Evolutionary conservation across 2,113 vertebrate species (phyloP), one percentile per base, ranked within the genome.

Genomic region (Gavia stellata): DNA sequence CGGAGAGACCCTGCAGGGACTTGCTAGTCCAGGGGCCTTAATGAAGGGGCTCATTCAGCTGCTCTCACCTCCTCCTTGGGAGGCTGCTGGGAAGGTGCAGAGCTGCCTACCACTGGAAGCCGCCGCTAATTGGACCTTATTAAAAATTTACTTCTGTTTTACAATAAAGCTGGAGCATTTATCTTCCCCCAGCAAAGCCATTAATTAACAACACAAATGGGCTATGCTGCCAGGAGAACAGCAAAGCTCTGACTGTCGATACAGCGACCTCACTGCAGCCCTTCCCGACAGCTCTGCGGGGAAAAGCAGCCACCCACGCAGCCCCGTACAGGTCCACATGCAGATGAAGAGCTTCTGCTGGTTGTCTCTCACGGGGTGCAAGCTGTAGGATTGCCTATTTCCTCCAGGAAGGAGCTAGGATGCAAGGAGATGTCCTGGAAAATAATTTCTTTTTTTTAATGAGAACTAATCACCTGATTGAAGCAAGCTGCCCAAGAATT

Each of bases 111-210:
- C 84, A 31, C 88, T 68, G 68, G 53, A 88, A 94, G 38, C 38
- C 71, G 58, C 36, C 61, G 34, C 94, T 97, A 92, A 94, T 91
- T 94, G 95, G 78, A 40, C 71, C 88, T 94, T 84, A 95, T 96
- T 94, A 96, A 97, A 92, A 93, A 83, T 97, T 93, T 88, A 92
- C 86, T 77, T 85, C 62, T 96, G 86, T 94, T 96, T 94, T 58
- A 63, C 81, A 92, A 94, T 87, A 52, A 87, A 96, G 65, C 88
- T 10, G n/a, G 79, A 93, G 75, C 81, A 92, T 95, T 97, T 87
- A 47, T 77, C 91, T 94, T 95, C 50, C 90, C 34, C 88, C 59
- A 92, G 83, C 66, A 81, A 78, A 88, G 73, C 66, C 90, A 85
- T 96, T 91, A 95, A 96, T 97, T 96, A 94, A 56, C 66, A 56